Conservation (phyloP, 2,888 invertebrate genomes). For the Aporophyla nigra region DNA sequence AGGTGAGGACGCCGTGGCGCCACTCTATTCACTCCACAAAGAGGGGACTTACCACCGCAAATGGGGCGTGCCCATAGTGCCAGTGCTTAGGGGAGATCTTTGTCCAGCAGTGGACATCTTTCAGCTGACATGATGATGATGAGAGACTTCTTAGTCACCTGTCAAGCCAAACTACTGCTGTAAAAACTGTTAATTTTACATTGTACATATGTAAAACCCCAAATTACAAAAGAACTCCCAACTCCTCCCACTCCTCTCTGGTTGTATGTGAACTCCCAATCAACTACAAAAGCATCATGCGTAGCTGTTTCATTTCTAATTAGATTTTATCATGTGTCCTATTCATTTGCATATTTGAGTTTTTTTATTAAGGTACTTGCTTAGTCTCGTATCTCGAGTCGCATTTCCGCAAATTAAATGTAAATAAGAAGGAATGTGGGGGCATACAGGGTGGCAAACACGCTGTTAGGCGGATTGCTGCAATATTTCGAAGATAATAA, state of each 20-base stretch:
- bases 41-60: too few species aligned
- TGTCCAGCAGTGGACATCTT: too few species aligned
- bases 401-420: slow-evolving; percentile 82
- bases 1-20: too few species aligned
- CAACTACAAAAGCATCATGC: background rate
- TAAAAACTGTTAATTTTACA: background rate
- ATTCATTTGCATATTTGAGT: slow-evolving; percentile 49
- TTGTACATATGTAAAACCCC: too few species aligned
- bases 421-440: slow-evolving; percentile 79
- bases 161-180: background rate
- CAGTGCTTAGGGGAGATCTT: too few species aligned
- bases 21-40: too few species aligned
- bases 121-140: too few species aligned
- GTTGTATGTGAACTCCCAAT: background rate
- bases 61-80: too few species aligned
- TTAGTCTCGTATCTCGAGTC: slow-evolving; percentile 64
- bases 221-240: too few species aligned
- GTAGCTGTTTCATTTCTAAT: background rate
- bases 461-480: slow-evolving; percentile 16
- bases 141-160: background rate
- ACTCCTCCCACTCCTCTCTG: too few species aligned
- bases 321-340: slow-evolving; percentile 38
- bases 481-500: slow-evolving; percentile 22
- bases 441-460: slow-evolving; percentile 59
- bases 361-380: slow-evolving; percentile 35